Evolutionary conservation across 2,797 vertebrate species (phyloP), one percentile per base, ranked within the genome.

Genomic region (Macroramphosus scolopax): DNA sequence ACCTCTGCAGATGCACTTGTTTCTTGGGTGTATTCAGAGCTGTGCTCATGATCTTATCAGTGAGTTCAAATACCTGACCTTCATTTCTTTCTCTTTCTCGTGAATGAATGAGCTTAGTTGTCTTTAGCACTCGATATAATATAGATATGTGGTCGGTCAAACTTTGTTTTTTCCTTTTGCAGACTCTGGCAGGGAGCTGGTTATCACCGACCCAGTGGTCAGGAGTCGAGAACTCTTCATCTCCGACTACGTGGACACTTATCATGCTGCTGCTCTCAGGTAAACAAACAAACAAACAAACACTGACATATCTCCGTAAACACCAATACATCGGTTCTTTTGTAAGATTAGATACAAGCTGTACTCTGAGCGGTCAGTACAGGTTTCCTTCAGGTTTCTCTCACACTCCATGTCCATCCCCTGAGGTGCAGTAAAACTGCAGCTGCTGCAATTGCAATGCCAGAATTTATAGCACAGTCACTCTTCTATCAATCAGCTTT

Each of bases 191-290:
- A 91, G 95, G 67, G 97, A 98, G 80, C 89, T 99, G 79, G 94
- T 99, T 54, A 99, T 99, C 77, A 98, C 93, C 30, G 97, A 99
- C 79, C 95, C 97, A 0, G 95, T 99, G 45, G 95, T 99, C 83
- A 94, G 95, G 89, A 98, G 94, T 82, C 84, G 97, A 72, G 97
- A 99, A 79, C 96, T 99, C 83, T 99, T 99, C 87, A 99, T 99
- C 80, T 99, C 97, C 0, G 97, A 99, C 78, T 98, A 98, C 0
- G 94, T 99, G 33, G 97, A 99, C 84, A 99, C 96, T 1, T 99
- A 98, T 78, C 97, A 98, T 2, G 96, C 97, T 78, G 95, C 94
- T 89, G 94, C 95, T 82, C 95, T 99, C 72, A 95, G 96, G 97
- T 97, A 75, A 89, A 82, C 48, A 63, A 40, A 51, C 4, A 20